Conservation (phyloP, 2,888 invertebrate species). For the Sphecodes monilicornis region DNA sequence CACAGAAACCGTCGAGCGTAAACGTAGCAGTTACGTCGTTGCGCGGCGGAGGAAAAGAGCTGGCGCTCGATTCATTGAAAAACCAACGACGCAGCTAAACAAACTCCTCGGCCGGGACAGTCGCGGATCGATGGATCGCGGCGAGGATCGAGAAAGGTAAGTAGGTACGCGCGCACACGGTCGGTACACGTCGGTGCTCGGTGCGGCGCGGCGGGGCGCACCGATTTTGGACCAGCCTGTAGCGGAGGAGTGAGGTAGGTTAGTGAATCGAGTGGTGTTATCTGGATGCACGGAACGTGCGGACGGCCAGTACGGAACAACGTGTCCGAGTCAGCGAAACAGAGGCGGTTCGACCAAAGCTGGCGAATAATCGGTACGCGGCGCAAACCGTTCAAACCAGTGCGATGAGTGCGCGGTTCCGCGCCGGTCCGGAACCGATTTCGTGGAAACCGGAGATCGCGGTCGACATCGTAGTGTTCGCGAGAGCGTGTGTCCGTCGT, state of each 20-base stretch:
- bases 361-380: conserved; percentile 61
- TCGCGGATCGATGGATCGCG: conserved; percentile 3
- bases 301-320: conserved; percentile 79
- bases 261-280: conserved; percentile 81
- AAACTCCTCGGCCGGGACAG: background rate
- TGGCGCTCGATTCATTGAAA: background rate
- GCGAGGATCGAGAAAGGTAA: background rate
- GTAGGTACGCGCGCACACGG: background rate
- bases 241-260: conserved; percentile 80
- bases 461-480: background rate
- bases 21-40: conserved; percentile 4
- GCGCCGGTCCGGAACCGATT: conserved; percentile 33
- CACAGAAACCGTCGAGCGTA: conserved; percentile 30
- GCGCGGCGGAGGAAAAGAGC: background rate
- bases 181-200: too few species aligned
- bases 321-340: conserved; percentile 79
- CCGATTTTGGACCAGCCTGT: conserved; percentile 75
- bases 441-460: conserved; percentile 2
- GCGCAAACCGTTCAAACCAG: conserved; percentile 42
- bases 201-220: conserved; percentile 15
- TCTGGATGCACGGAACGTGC: conserved; percentile 79
- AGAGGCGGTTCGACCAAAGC: conserved; percentile 71
- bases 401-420: conserved; percentile 21
- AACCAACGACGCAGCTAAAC: background rate
- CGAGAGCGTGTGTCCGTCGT: background rate